Conservation (phyloP, 1,140 invertebrate species). For the Macrocentrus cingulum region DNA sequence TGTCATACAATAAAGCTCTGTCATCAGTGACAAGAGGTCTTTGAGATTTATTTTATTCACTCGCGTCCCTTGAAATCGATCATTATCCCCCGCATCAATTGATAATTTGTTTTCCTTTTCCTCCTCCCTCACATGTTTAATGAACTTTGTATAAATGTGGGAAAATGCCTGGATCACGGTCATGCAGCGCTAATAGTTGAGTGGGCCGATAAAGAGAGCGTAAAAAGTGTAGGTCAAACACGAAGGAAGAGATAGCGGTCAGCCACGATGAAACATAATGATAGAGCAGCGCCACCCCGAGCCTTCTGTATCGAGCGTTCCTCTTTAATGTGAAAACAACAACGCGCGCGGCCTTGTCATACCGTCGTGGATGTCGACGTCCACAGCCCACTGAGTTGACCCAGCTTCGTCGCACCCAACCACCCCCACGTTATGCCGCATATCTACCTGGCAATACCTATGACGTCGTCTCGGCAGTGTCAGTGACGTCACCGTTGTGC, state of each 20-base stretch:
- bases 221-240: constrained; percentile 4
- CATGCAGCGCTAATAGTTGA: no score
- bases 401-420: constrained; percentile 28
- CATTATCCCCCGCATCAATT: no score
- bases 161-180: no score
- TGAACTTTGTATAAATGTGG: no score
- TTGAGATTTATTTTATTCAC: no score
- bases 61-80: no score
- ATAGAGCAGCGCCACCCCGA: background rate
- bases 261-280: background rate
- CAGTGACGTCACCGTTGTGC: constrained; percentile 54
- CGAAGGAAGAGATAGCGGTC: background rate
- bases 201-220: no score
- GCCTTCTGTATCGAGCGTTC: constrained; percentile 33
- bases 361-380: constrained; percentile 26
- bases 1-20: no score
- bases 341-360: constrained; percentile 16
- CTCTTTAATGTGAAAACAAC: constrained; percentile 41
- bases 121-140: no score
- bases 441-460: constrained; percentile 30
- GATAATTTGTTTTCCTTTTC: no score
- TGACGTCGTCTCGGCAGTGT: constrained; percentile 54
- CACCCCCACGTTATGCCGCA: constrained; percentile 28
- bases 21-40: no score
- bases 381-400: constrained; percentile 17